phyloP scores from a whole-genome alignment of 2,797 vertebrate genomes.

The Acrossocheilus fasciatus region DNA sequence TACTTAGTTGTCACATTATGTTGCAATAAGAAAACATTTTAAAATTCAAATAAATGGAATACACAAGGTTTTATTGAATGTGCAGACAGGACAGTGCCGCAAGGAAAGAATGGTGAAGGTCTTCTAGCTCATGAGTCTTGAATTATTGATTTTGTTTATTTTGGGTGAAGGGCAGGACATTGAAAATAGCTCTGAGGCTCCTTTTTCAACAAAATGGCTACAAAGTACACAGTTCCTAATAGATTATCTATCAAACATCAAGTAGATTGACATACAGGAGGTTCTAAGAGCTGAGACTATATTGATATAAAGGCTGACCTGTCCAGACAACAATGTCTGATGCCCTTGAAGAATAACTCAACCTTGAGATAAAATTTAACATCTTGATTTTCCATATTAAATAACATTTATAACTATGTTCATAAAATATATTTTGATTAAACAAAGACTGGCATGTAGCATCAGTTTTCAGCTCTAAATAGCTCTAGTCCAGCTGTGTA shows the following conservation, averaged over 20 bases:
- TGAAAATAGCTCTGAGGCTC: conserved; percentile 11
- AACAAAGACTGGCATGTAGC: neutral
- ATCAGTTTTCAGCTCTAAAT: neutral
- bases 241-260: neutral
- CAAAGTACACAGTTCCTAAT: neutral
- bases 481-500: neutral
- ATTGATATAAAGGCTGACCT: neutral
- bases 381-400: neutral
- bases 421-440: neutral
- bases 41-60: neutral
- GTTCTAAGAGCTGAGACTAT: neutral
- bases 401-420: neutral
- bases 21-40: neutral
- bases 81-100: neutral
- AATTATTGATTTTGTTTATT: conserved; percentile 40
- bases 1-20: neutral
- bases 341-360: neutral
- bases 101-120: conserved; percentile 21
- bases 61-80: neutral
- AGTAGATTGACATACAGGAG: neutral
- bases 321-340: neutral
- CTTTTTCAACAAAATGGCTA: conserved; percentile 14
- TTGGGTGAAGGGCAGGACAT: conserved; percentile 25
- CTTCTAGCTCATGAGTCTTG: neutral
- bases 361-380: neutral